phyloP scores from a whole-genome alignment of 2,888 invertebrate genomes.

The Callyntrura guangdongensis region DNA sequence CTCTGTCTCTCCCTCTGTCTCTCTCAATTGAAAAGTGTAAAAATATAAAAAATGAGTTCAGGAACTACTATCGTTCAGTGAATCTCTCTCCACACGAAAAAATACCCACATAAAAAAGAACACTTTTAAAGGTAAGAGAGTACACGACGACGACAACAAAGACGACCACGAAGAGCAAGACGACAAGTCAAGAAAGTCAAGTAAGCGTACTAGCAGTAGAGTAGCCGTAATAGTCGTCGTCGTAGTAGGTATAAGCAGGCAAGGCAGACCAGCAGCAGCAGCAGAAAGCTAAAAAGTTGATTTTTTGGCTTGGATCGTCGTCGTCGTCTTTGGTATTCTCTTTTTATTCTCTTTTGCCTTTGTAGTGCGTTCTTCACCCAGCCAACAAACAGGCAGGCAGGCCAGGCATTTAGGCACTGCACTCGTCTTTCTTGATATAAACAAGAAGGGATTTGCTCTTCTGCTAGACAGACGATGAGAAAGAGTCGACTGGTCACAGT shows the following conservation, averaged over 20 bases:
- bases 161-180: background rate
- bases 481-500: slow-evolving; percentile 68
- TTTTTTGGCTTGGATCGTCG: background rate
- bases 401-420: slow-evolving; percentile 33
- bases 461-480: slow-evolving; percentile 78
- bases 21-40: background rate
- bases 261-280: background rate
- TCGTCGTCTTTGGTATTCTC: background rate
- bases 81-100: background rate
- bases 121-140: background rate
- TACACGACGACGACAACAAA: slow-evolving; percentile 9
- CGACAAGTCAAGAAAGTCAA: slow-evolving; percentile 20
- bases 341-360: background rate
- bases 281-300: background rate
- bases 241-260: too few species aligned
- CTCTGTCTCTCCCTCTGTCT: background rate
- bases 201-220: background rate
- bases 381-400: background rate
- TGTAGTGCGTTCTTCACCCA: background rate
- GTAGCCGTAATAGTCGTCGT: too few species aligned
- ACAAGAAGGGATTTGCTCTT: slow-evolving; percentile 74
- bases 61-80: slow-evolving; percentile 44
- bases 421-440: slow-evolving; percentile 64
- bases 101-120: slow-evolving; percentile 31
- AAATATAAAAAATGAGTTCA: slow-evolving; percentile 59